Evolutionary conservation across 53 echinoderm and acorn worm species (phyloP).

Genomic region (Glandiceps talaboti): DNA sequence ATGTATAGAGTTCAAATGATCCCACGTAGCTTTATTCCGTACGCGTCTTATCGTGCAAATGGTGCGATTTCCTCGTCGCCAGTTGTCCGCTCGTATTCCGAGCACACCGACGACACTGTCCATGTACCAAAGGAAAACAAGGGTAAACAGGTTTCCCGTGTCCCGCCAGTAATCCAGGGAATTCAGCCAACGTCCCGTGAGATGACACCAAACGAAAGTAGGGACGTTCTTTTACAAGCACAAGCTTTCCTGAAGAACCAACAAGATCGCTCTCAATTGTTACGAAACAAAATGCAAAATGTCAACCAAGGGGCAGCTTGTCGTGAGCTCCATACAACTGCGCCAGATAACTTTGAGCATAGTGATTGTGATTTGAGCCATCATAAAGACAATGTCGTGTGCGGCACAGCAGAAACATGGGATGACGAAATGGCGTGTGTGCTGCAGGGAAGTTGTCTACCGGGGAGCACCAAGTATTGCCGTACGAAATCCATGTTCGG

Average conservation of each 20-base stretch:
- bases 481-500: conserved; percentile 87
- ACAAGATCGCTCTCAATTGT: background rate
- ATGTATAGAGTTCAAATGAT: too few species aligned
- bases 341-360: background rate
- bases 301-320: background rate
- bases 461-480: conserved; percentile 90
- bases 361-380: too few species aligned
- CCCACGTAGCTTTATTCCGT: too few species aligned
- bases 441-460: conserved; percentile 84
- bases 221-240: conserved; percentile 23
- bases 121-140: background rate
- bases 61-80: too few species aligned
- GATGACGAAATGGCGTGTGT: conserved; percentile 92
- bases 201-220: conserved; percentile 27
- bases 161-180: conserved; percentile 45
- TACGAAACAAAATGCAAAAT: background rate
- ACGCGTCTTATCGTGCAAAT: too few species aligned
- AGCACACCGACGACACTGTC: background rate
- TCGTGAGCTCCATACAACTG: background rate
- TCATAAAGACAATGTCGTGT: background rate
- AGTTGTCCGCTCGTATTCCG: background rate
- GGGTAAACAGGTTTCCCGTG: conserved; percentile 2
- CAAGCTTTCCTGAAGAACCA: background rate
- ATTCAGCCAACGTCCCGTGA: conserved; percentile 30
- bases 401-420: conserved; percentile 36